Base-by-base conservation (phyloP, 2,797 vertebrate genomes). In the Chelidonichthys spinosus region DNA sequence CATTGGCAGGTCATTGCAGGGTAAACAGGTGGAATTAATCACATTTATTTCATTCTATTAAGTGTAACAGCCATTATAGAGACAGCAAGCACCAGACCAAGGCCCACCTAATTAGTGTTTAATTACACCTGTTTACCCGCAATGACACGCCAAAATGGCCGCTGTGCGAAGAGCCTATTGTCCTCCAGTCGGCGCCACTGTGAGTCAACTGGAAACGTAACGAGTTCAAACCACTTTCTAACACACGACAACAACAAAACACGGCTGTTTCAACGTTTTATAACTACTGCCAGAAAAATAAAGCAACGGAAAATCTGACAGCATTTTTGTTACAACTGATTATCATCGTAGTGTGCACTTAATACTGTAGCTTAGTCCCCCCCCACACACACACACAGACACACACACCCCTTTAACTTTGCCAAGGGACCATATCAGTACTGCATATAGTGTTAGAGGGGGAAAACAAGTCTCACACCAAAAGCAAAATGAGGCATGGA, bases 281-380 rank as follows among this genome's bases (percentile, higher is more conserved):
- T 90, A 83, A 81, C 73, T 76, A 84, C 53, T 78, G 72, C 47
- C 69, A 71, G 63, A 78, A 75, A 81, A 86, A 83, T 50, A 74
- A 88, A 89, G 73, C 78, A 88, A 88, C 81, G 78, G 49, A 86
- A 87, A 87, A 83, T 64, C 77, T 86, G 55, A 81, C 63, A 78
- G 72, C 74, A 60, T 61, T 73, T 35, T 55, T 15, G 5, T 3
- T 18, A 42, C 72, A 46, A 74, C 73, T 85, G 85, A 90, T 90
- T 85, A 87, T 87, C 79, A 79, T 85, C 52, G n/a, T 79, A 75
- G 75, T 92, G 87, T 90, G 79, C 82, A 87, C 74, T 81, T 90
- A 90, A 91, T 90, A 92, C 90, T 90, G 90, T 81, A 90, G 88
- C 87, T 89, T 89, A 83, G 69, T 90, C 83, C 85, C 79, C 78